Conservation (phyloP, 2,888 invertebrate species). For the Lepeophtheirus nordmannii region DNA sequence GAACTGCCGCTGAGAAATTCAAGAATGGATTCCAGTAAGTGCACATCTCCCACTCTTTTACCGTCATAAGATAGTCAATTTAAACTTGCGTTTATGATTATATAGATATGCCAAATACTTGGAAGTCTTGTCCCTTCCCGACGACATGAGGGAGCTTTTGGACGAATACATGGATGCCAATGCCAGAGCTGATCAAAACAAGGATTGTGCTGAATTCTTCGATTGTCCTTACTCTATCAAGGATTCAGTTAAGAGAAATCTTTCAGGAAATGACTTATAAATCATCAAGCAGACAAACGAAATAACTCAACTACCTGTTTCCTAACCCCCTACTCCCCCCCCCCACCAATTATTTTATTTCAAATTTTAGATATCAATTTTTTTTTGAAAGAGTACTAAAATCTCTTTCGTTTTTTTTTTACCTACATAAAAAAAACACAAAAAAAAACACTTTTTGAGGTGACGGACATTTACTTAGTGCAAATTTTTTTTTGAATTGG, state of each 20-base stretch:
- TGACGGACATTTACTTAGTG: too few species aligned
- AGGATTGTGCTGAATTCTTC: constrained; percentile 27
- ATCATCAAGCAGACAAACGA: not conserved
- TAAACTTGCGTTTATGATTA: not conserved
- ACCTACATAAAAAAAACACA: too few species aligned
- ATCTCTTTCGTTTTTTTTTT: too few species aligned
- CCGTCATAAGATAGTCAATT: not conserved
- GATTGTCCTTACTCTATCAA: constrained; percentile 28
- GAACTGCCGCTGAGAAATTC: constrained; percentile 28
- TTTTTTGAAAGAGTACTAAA: too few species aligned
- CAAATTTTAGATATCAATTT: too few species aligned
- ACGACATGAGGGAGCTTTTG: constrained; percentile 26
- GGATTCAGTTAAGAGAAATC: constrained; percentile 26
- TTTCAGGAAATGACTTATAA: constrained; percentile 23
- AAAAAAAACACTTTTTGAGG: too few species aligned
- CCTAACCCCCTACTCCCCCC: too few species aligned
- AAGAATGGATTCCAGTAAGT: constrained; percentile 29
- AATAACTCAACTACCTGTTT: not conserved
- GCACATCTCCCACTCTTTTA: not conserved
- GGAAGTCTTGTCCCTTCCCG: constrained; percentile 26
- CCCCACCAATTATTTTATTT: too few species aligned
- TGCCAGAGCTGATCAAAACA: constrained; percentile 24
- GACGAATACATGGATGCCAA: constrained; percentile 27
- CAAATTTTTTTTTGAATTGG: too few species aligned
- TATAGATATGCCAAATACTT: constrained; percentile 27